Conservation (phyloP, 1,140 invertebrate species). For the Cylas formicarius region DNA sequence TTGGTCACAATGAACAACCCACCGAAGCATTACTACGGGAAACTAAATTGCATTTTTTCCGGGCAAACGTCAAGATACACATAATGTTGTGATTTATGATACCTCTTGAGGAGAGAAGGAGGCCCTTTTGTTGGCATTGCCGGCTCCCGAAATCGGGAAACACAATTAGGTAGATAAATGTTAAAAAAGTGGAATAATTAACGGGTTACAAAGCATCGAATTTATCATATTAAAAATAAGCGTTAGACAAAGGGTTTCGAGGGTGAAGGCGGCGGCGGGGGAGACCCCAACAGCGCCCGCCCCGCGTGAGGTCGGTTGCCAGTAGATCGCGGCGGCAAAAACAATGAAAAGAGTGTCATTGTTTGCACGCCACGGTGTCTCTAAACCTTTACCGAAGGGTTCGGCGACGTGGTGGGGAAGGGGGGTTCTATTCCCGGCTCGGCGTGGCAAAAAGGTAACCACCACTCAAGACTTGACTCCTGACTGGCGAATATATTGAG, state of each 20-base stretch:
- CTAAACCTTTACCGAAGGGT: too few species aligned
- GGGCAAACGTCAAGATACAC: slow-evolving; percentile 30
- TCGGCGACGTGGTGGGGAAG: too few species aligned
- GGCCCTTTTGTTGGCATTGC: slow-evolving; percentile 27
- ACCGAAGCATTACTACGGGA: slow-evolving; percentile 19
- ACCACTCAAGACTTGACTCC: too few species aligned
- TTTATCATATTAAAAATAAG: slow-evolving; percentile 44
- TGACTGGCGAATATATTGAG: too few species aligned
- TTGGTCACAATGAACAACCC: slow-evolving; percentile 23
- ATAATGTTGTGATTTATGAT: slow-evolving; percentile 39
- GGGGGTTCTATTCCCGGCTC: too few species aligned
- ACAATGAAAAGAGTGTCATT: slow-evolving; percentile 42
- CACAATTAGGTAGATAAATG: slow-evolving; percentile 44
- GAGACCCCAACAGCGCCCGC: too few species aligned
- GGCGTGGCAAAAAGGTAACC: too few species aligned
- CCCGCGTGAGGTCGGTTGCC: slow-evolving; percentile 38
- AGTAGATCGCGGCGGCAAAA: slow-evolving; percentile 37
- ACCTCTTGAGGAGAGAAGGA: slow-evolving; percentile 33
- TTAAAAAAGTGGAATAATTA: slow-evolving; percentile 43
- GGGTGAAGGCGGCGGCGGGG: slow-evolving; percentile 30
- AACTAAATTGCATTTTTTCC: slow-evolving; percentile 36
- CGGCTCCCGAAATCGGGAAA: slow-evolving; percentile 34
- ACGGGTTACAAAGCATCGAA: slow-evolving; percentile 42
- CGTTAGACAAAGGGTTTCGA: slow-evolving; percentile 38
- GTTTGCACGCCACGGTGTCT: too few species aligned